These are phyloP conservation scores for Rhabdomys dilectus DNA, from an alignment of 2,113 vertebrate species.

Conservation along the genomic window DNA sequence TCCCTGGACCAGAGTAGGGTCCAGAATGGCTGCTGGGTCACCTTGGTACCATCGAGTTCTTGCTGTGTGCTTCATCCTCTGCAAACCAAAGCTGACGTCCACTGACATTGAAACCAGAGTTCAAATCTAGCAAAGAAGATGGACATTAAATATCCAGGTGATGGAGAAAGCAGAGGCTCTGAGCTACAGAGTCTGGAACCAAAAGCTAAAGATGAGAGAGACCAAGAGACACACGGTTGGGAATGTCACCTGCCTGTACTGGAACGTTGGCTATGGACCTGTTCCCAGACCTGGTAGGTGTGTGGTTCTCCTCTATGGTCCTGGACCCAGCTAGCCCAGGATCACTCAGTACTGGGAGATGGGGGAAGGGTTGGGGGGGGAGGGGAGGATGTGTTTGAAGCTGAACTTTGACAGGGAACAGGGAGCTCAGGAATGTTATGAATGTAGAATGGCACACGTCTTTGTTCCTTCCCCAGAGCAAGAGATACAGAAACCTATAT, in stretches of 20 bases:
- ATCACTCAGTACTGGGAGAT: background rate
- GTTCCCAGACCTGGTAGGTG: background rate
- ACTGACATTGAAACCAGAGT: background rate
- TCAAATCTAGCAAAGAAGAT: background rate
- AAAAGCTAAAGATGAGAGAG: background rate
- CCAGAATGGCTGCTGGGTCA: background rate
- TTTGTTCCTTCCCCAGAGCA: background rate
- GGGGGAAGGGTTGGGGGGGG: too few relatives aligned
- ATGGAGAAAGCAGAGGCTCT: background rate
- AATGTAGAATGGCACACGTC: too few relatives aligned
- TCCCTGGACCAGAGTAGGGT: background rate
- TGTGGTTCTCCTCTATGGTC: background rate
- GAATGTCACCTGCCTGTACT: background rate
- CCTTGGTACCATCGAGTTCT: background rate
- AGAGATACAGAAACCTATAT: background rate
- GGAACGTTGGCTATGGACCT: background rate
- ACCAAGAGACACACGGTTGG: background rate
- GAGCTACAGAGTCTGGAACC: background rate
- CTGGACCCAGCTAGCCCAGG: background rate
- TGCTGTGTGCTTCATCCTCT: background rate
- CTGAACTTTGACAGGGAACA: background rate
- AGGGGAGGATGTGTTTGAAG: background rate
- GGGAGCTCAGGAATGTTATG: background rate
- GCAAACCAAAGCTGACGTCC: background rate
- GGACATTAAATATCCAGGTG: background rate